Evolutionary conservation across 2,797 vertebrate species (phyloP).

Genomic region (Heliangelus exortis): DNA sequence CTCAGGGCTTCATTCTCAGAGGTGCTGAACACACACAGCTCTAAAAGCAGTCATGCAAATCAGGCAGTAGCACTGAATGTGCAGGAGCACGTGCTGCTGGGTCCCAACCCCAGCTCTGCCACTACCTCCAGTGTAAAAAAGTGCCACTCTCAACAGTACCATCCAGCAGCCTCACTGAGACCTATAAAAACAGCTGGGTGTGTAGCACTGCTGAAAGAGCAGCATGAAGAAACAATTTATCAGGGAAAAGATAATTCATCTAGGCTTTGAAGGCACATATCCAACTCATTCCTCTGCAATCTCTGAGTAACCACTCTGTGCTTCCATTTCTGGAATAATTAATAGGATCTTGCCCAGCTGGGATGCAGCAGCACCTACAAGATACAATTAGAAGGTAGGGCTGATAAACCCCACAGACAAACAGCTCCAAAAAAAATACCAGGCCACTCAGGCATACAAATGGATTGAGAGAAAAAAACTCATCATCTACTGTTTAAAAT

Average conservation of each 20-base stretch:
- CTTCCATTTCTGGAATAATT: background rate
- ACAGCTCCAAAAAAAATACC: background rate
- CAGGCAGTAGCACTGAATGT: background rate
- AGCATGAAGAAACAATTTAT: background rate
- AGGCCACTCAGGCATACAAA: background rate
- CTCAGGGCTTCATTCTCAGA: conserved; percentile 3
- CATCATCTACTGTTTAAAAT: background rate
- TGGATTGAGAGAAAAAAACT: background rate
- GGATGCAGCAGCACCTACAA: background rate
- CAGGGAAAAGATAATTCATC: background rate
- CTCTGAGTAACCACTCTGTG: background rate
- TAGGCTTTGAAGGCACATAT: background rate
- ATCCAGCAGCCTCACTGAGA: background rate
- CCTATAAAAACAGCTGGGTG: background rate
- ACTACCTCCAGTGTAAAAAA: background rate
- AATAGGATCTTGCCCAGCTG: background rate
- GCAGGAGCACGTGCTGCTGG: background rate
- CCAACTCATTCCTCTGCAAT: background rate
- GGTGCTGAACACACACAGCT: background rate
- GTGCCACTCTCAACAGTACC: background rate
- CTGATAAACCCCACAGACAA: background rate
- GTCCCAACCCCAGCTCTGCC: background rate
- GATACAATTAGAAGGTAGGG: background rate
- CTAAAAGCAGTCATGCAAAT: background rate
- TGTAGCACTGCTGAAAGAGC: background rate